These are phyloP conservation scores for Sthenelais limicola DNA, from an alignment of 2,888 invertebrate genomes.

Conservation along the genomic window DNA sequence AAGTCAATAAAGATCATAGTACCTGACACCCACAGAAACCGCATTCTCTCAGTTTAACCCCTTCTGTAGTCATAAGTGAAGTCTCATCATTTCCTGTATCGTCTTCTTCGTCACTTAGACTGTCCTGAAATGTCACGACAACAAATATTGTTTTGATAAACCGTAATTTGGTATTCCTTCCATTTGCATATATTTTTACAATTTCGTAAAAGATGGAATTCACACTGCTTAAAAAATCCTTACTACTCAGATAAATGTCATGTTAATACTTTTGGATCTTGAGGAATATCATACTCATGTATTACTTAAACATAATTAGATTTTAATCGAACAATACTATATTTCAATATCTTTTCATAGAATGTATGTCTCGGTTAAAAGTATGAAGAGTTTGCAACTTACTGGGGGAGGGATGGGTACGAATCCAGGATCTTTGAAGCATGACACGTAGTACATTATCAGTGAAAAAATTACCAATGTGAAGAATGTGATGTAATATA, in stretches of 20 bases:
- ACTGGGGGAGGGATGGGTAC: slow-evolving; percentile 42
- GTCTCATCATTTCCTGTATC: slow-evolving; percentile 11
- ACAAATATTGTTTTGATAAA: not conserved
- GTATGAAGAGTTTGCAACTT: slow-evolving; percentile 8
- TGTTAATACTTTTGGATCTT: too few species aligned
- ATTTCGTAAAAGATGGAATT: too few species aligned
- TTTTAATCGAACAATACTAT: too few species aligned
- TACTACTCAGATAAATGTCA: too few species aligned
- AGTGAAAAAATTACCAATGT: slow-evolving; percentile 37
- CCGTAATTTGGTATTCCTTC: too few species aligned
- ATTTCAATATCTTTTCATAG: too few species aligned
- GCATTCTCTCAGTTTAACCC: slow-evolving; percentile 46
- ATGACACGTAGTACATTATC: slow-evolving; percentile 47
- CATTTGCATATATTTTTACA: too few species aligned
- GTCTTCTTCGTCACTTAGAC: slow-evolving; percentile 6
- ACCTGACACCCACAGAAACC: slow-evolving; percentile 56
- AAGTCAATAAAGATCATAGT: too few species aligned
- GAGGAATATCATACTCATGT: too few species aligned
- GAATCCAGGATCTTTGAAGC: slow-evolving; percentile 50
- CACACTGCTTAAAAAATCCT: not conserved
- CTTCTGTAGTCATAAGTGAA: not conserved
- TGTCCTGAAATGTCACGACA: not conserved
- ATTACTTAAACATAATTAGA: too few species aligned
- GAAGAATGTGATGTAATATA: slow-evolving; percentile 40
- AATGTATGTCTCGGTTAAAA: too few species aligned